A percentile compares a stretch with the other conserved stretches of the same genome.
These are phyloP conservation scores for Scotopteryx bipunctaria DNA, from an alignment of 2,888 invertebrate genomes.

Conservation along the genomic window DNA sequence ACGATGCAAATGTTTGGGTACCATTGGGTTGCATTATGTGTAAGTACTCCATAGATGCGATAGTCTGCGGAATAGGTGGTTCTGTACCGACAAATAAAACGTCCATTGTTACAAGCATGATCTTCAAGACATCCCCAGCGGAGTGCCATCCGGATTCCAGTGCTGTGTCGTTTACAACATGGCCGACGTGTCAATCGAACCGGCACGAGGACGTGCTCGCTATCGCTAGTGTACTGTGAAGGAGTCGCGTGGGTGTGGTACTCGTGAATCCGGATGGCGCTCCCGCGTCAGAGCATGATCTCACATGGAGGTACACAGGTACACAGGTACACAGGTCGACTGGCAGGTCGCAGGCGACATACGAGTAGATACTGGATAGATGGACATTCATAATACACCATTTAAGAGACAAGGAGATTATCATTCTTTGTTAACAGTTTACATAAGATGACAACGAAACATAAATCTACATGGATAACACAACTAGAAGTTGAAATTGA, in stretches of 20 bases:
- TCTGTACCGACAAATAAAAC: slow-evolving; percentile 81
- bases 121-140: slow-evolving; percentile 40
- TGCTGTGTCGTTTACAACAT: neutral
- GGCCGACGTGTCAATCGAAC: neutral
- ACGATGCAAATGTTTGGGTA: slow-evolving; percentile 75
- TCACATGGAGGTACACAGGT: slow-evolving; percentile 34
- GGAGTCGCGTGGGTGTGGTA: slow-evolving; percentile 11
- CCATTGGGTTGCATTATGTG: slow-evolving; percentile 81
- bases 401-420: slow-evolving; percentile 46
- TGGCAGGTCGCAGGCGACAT: slow-evolving; percentile 48
- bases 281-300: slow-evolving; percentile 24
- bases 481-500: slow-evolving; percentile 56
- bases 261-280: slow-evolving; percentile 34
- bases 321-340: slow-evolving; percentile 41
- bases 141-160: slow-evolving; percentile 27
- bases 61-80: slow-evolving; percentile 80
- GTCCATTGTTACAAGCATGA: slow-evolving; percentile 76
- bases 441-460: slow-evolving; percentile 58
- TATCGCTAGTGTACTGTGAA: neutral
- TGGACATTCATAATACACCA: slow-evolving; percentile 54
- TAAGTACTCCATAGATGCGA: slow-evolving; percentile 81
- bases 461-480: slow-evolving; percentile 67
- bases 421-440: slow-evolving; percentile 58
- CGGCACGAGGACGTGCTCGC: too few relatives aligned
- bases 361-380: too few relatives aligned